phyloP scores from a whole-genome alignment of 2,888 invertebrate species.

The Eutolmus rufibarbis region DNA sequence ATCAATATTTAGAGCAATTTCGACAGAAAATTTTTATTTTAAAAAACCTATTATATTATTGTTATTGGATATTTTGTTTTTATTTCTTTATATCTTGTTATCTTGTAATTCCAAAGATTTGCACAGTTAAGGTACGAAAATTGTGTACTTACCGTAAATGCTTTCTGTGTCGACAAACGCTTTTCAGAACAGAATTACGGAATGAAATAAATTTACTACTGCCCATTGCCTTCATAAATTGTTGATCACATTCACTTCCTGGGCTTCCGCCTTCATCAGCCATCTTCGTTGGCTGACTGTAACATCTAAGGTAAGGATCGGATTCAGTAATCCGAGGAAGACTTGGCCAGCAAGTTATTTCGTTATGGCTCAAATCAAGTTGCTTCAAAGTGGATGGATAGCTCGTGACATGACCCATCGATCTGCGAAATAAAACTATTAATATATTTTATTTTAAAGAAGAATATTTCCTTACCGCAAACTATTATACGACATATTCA shows the following conservation, averaged over 20 bases:
- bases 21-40: too few relatives aligned
- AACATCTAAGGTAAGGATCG: constrained; percentile 76
- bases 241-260: constrained; percentile 50
- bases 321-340: constrained; percentile 74
- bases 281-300: constrained; percentile 64
- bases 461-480: constrained; percentile 61
- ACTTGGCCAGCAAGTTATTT: constrained; percentile 89
- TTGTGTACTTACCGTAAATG: constrained; percentile 69
- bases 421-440: constrained; percentile 57
- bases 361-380: constrained; percentile 91
- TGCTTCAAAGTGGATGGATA: constrained; percentile 90
- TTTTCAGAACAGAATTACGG: constrained; percentile 75
- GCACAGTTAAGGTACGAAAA: background rate
- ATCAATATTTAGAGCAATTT: too few relatives aligned
- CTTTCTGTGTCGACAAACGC: constrained; percentile 84
- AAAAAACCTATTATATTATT: too few relatives aligned
- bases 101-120: background rate
- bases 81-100: too few relatives aligned
- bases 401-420: constrained; percentile 87
- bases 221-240: constrained; percentile 52
- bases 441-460: background rate
- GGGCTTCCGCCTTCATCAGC: constrained; percentile 45
- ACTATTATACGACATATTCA: constrained; percentile 92
- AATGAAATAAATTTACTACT: constrained; percentile 64
- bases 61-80: too few relatives aligned